Conservation (phyloP, 2,113 vertebrate species). For the Vidua chalybeata region DNA sequence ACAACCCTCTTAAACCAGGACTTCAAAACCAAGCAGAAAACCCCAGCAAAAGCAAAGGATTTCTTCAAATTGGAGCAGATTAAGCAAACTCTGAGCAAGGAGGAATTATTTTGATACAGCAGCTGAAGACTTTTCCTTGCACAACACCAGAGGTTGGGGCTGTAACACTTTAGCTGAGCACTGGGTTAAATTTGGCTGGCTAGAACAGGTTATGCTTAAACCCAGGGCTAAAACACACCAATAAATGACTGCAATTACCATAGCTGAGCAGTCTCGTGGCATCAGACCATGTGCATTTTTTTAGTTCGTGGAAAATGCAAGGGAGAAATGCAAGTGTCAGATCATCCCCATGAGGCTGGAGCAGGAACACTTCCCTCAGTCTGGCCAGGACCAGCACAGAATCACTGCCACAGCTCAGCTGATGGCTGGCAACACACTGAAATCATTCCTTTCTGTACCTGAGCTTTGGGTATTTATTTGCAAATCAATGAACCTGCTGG, state of each 20-base stretch:
- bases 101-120: neutral
- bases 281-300: neutral
- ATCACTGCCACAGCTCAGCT: neutral
- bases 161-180: neutral
- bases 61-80: neutral
- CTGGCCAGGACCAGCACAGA: neutral
- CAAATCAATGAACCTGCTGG: neutral
- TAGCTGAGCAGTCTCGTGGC: neutral
- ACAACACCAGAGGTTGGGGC: neutral
- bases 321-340: neutral
- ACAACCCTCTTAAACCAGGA: neutral
- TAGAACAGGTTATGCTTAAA: slow-evolving; percentile 21
- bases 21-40: neutral
- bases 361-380: neutral
- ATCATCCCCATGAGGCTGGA: neutral
- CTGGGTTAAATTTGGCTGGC: neutral
- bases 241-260: slow-evolving; percentile 4
- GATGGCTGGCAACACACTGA: neutral
- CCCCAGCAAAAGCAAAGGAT: neutral
- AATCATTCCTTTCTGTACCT: neutral
- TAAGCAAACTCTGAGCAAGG: neutral
- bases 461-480: neutral
- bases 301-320: neutral
- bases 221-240: slow-evolving; percentile 15
- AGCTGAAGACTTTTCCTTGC: neutral